Evolutionary conservation across 2,888 invertebrate species (phyloP).

Genomic region (Aspidapion aeneum): DNA sequence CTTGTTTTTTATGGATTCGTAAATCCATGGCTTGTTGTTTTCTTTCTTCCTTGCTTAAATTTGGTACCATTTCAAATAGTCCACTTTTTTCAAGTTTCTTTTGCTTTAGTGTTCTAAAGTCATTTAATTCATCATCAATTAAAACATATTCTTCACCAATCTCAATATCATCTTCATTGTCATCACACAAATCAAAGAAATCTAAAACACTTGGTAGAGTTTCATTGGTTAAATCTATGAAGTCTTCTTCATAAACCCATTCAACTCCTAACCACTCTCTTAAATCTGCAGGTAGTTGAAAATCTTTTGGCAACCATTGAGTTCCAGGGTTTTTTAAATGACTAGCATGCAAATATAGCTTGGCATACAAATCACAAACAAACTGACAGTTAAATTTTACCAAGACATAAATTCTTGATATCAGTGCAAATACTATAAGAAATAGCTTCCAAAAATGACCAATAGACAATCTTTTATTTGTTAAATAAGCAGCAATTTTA

Average conservation of each 20-base stretch:
- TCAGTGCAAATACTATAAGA: constrained; percentile 43
- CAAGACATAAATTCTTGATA: constrained; percentile 49
- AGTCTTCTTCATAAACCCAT: constrained; percentile 42
- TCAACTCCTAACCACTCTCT: constrained; percentile 45
- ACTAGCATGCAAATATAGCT: constrained; percentile 40
- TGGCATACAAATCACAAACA: constrained; percentile 46
- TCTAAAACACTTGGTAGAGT: constrained; percentile 24
- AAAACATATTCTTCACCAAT: constrained; percentile 36
- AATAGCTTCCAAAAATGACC: constrained; percentile 51
- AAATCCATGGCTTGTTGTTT: background rate
- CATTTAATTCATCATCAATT: constrained; percentile 24
- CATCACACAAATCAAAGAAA: constrained; percentile 32
- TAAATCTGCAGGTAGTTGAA: constrained; percentile 45
- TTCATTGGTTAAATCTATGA: constrained; percentile 30
- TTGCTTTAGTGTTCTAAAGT: background rate
- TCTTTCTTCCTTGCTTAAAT: background rate
- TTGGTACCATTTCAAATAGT: background rate
- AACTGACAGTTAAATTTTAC: constrained; percentile 42
- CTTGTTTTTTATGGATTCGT: background rate
- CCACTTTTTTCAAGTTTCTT: background rate
- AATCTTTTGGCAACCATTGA: constrained; percentile 45
- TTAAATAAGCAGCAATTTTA: constrained; percentile 39
- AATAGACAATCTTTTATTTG: constrained; percentile 42
- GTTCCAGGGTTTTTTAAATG: constrained; percentile 40
- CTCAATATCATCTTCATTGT: constrained; percentile 33